Evolutionary conservation across 2,113 vertebrate species (phyloP).

Genomic region (Salvelinus sp.): DNA sequence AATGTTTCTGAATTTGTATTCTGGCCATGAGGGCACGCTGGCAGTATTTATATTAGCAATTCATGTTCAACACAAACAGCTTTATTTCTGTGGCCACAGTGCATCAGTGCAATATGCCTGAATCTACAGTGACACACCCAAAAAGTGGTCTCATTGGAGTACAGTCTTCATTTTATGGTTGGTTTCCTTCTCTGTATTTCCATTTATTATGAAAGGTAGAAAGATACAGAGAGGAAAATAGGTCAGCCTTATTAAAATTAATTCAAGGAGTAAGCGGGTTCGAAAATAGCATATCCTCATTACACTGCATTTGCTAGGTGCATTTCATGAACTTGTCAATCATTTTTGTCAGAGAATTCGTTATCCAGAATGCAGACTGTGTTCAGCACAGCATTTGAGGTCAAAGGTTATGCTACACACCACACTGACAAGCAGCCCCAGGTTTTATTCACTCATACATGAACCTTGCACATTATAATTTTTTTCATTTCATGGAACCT

Average conservation of each 20-base stretch:
- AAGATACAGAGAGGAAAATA: constrained; percentile 45
- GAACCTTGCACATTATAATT: constrained; percentile 13
- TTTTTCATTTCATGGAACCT: constrained; percentile 8
- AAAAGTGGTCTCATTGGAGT: constrained; percentile 21
- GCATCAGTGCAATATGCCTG: constrained; percentile 47
- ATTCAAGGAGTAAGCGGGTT: constrained; percentile 39
- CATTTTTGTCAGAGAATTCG: constrained; percentile 24
- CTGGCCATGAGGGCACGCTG: constrained; percentile 26
- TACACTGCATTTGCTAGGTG: constrained; percentile 54
- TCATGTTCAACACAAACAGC: constrained; percentile 48
- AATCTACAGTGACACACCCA: constrained; percentile 48
- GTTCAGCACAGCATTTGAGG: neutral
- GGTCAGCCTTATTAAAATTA: constrained; percentile 58
- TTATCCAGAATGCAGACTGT: constrained; percentile 10
- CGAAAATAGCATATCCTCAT: constrained; percentile 48
- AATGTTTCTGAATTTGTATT: constrained; percentile 8
- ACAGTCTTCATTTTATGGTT: constrained; percentile 3
- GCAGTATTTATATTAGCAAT: constrained; percentile 46
- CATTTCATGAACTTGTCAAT: constrained; percentile 46
- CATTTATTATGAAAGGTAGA: constrained; percentile 40
- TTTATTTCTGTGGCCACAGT: constrained; percentile 54
- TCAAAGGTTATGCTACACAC: neutral
- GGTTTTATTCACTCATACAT: constrained; percentile 16
- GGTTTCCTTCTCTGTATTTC: constrained; percentile 11
- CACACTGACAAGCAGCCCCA: neutral